phyloP scores from a whole-genome alignment of 1,140 invertebrate genomes.

The Ptiloglossa arizonensis region DNA sequence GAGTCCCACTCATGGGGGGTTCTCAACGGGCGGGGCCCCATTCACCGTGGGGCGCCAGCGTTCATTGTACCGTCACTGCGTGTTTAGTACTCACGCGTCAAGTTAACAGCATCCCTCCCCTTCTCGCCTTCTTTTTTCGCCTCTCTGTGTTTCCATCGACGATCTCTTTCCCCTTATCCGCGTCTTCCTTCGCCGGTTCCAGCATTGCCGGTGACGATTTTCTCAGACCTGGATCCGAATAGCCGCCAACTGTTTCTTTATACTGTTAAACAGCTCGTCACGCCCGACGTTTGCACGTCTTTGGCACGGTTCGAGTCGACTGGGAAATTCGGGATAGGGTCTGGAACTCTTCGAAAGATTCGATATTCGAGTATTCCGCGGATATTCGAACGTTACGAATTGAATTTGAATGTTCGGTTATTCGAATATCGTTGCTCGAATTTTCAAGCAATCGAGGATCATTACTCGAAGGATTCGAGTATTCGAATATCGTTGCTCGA shows the following conservation, averaged over 20 bases:
- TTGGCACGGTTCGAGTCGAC: neutral
- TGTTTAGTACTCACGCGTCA: conserved; percentile 71
- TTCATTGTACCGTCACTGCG: conserved; percentile 68
- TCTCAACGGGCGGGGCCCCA: conserved; percentile 65
- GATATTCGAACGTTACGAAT: too few species aligned
- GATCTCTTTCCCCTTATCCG: conserved; percentile 16
- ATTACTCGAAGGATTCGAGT: too few species aligned
- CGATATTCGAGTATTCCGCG: too few species aligned
- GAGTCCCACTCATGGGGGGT: conserved; percentile 63
- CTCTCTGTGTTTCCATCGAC: neutral
- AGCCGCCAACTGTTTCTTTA: conserved; percentile 39
- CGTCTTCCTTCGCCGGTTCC: conserved; percentile 11
- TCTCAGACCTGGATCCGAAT: conserved; percentile 13
- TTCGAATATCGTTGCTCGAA: too few species aligned
- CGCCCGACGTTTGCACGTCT: neutral
- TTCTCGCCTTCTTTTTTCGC: conserved; percentile 31
- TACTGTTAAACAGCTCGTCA: neutral
- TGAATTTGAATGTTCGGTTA: too few species aligned
- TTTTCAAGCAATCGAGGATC: too few species aligned
- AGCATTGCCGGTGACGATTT: conserved; percentile 3
- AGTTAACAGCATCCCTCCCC: conserved; percentile 66
- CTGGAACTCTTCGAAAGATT: too few species aligned
- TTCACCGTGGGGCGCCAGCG: conserved; percentile 61
- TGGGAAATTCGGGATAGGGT: neutral
- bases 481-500: too few species aligned